phyloP scores from a whole-genome alignment of 2,888 invertebrate species.

The Amaurobius ferox region DNA sequence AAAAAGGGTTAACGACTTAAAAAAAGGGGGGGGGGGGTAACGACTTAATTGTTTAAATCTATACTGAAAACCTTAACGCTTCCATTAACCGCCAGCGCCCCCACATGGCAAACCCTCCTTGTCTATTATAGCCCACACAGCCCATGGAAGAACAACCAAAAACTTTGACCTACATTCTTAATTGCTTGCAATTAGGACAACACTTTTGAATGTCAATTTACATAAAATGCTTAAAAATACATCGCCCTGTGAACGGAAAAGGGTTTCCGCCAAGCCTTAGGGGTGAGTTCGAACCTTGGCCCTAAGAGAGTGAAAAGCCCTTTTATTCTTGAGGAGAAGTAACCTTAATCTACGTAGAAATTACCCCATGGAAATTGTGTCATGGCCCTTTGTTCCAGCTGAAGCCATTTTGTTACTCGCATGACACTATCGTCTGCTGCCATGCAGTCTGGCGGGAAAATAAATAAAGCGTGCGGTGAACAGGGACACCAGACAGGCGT shows the following conservation, averaged over 20 bases:
- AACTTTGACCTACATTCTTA: conserved; percentile 61
- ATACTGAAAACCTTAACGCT: no score
- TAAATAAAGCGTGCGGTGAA: conserved; percentile 20
- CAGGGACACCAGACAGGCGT: conserved; percentile 55
- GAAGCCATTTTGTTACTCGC: neutral
- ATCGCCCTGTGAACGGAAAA: conserved; percentile 20
- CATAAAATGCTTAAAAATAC: conserved; percentile 27
- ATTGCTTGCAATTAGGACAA: conserved; percentile 36
- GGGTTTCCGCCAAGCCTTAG: neutral
- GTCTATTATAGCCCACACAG: neutral
- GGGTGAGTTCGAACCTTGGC: neutral
- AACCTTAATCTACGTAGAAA: conserved; percentile 13
- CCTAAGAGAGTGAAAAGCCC: conserved; percentile 32
- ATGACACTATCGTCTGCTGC: neutral
- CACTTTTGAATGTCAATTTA: conserved; percentile 10
- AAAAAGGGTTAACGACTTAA: no score
- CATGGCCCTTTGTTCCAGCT: conserved; percentile 48
- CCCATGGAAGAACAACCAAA: neutral
- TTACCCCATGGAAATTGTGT: conserved; percentile 28
- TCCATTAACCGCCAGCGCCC: no score
- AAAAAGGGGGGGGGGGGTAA: no score
- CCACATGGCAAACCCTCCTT: no score
- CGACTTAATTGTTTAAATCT: no score
- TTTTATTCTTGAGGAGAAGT: conserved; percentile 4
- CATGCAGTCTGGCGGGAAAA: conserved; percentile 48